These are phyloP conservation scores for Scleropages formosus DNA, from an alignment of 2,797 vertebrate genomes.

Conservation along the genomic window DNA sequence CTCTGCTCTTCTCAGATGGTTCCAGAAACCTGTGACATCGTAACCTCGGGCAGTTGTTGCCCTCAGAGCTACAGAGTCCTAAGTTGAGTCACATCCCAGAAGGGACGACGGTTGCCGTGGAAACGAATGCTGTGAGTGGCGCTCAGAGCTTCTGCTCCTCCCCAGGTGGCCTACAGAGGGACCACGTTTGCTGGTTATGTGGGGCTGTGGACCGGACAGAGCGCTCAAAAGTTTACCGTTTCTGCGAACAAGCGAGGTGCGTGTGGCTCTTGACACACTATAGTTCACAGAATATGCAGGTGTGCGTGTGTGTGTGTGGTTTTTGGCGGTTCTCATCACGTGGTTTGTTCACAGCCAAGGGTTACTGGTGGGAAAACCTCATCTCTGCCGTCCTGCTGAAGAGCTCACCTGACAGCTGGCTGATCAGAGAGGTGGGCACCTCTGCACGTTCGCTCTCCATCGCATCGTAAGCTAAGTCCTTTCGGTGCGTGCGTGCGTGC, in stretches of 20 bases:
- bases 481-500: no score
- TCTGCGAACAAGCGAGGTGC: constrained; percentile 84
- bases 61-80: no score
- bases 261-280: neutral
- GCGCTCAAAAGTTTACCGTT: constrained; percentile 83
- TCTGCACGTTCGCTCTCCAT: neutral
- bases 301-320: no score
- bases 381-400: constrained; percentile 75
- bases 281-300: neutral
- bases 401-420: constrained; percentile 83
- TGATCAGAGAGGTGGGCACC: constrained; percentile 81
- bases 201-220: constrained; percentile 92
- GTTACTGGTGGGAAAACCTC: constrained; percentile 83
- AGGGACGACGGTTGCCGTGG: no score
- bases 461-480: no score
- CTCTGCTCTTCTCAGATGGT: neutral
- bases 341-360: constrained; percentile 61
- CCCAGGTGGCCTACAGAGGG: constrained; percentile 78
- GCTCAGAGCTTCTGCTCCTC: neutral
- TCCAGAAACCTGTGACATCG: neutral
- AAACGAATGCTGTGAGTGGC: no score
- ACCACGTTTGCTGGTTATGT: constrained; percentile 90
- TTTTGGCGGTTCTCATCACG: no score
- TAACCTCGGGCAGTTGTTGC: neutral
- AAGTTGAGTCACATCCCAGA: no score